phyloP scores from a whole-genome alignment of 2,797 vertebrate genomes.

The Jordanella pulchra region DNA sequence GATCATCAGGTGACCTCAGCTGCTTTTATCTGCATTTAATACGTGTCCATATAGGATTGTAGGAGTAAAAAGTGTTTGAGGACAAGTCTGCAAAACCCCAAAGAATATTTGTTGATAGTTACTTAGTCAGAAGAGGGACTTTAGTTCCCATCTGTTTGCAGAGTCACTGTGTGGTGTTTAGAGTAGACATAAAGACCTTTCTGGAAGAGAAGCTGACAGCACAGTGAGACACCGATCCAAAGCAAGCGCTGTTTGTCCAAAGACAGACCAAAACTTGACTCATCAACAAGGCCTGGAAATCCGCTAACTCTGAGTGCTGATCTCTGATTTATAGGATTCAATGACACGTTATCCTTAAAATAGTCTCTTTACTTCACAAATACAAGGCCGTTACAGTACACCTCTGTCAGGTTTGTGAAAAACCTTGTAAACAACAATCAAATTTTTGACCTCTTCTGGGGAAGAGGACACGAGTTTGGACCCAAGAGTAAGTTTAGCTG shows the following conservation, averaged over 20 bases:
- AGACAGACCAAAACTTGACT: background rate
- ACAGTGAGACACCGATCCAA: conserved; percentile 8
- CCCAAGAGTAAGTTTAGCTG: no score
- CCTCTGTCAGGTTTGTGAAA: no score
- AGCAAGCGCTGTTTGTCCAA: background rate
- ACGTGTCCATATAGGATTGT: background rate
- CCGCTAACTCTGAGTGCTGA: background rate
- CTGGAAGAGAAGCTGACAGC: background rate
- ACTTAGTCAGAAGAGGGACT: background rate
- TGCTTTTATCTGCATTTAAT: background rate
- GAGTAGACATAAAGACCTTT: background rate
- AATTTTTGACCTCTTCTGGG: no score
- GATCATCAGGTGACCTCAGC: conserved; percentile 90
- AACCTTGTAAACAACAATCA: no score
- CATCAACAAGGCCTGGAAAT: background rate
- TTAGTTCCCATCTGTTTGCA: conserved; percentile 17
- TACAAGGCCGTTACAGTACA: no score
- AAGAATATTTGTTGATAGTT: background rate
- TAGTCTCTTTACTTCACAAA: no score
- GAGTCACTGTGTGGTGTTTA: background rate
- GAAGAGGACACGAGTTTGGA: no score
- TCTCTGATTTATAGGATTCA: background rate
- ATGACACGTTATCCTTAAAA: background rate
- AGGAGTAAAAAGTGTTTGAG: background rate
- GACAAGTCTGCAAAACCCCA: background rate